Percentiles rank a stretch among this genome's conserved stretches.
Evolutionary conservation across 2,888 invertebrate species (phyloP).

Genomic region (Camptogramma bilineatum): DNA sequence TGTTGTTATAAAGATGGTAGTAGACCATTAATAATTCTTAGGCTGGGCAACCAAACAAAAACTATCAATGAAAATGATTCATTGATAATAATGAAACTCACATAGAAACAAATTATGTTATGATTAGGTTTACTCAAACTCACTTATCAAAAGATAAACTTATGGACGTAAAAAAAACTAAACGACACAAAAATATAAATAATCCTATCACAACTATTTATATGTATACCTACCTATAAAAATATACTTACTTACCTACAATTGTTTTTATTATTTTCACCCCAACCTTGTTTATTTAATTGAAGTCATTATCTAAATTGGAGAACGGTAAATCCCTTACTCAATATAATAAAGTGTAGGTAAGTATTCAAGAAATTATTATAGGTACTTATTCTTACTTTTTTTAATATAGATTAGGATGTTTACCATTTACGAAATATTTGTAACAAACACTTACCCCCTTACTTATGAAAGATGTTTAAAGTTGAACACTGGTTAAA

Average conservation of each 20-base stretch:
- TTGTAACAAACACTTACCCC: conserved; percentile 17
- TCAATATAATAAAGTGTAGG: conserved; percentile 9
- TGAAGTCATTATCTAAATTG: neutral
- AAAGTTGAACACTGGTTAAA: no score
- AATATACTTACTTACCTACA: no score
- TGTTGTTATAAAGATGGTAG: no score
- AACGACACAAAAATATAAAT: neutral
- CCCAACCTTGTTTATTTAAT: neutral
- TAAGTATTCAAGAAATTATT: no score
- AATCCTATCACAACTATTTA: neutral
- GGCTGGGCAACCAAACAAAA: neutral
- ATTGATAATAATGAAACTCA: neutral
- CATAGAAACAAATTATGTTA: neutral
- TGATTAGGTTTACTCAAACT: neutral
- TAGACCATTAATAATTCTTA: no score
- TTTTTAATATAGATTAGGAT: conserved; percentile 4
- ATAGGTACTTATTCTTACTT: no score
- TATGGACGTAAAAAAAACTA: no score
- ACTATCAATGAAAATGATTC: neutral
- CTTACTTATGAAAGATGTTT: no score
- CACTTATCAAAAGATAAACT: neutral
- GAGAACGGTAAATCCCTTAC: conserved; percentile 8
- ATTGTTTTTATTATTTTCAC: neutral
- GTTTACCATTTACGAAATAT: conserved; percentile 24
- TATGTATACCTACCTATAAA: neutral